Conservation (phyloP, 2,797 vertebrate species). For the Enteromius argenteus region DNA sequence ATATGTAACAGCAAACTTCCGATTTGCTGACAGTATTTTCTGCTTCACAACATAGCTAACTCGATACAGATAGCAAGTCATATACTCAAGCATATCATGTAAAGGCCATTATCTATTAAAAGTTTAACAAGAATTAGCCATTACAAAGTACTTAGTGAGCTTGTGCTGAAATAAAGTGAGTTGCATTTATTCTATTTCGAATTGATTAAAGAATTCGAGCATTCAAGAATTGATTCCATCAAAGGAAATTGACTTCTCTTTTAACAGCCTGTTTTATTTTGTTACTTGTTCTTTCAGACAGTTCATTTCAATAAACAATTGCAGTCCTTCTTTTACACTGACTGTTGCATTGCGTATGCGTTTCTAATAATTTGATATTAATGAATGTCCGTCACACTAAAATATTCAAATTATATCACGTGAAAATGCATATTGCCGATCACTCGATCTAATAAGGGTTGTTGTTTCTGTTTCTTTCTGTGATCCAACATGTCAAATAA, state of each 20-base stretch:
- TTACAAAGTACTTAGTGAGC: background rate
- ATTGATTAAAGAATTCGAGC: too few relatives aligned
- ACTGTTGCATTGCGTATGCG: background rate
- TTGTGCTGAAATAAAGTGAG: background rate
- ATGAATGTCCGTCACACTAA: background rate
- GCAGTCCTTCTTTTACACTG: background rate
- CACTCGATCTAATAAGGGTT: background rate
- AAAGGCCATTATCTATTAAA: background rate
- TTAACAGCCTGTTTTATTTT: background rate
- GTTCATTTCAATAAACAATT: background rate
- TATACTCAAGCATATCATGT: background rate
- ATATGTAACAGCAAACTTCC: background rate
- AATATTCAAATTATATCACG: background rate
- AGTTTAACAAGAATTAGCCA: background rate
- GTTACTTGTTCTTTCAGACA: background rate
- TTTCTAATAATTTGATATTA: background rate
- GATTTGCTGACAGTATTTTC: background rate
- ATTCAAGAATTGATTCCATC: background rate
- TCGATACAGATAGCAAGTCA: background rate
- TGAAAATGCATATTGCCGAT: background rate
- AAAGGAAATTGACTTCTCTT: background rate
- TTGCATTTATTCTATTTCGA: background rate
- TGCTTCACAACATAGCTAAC: background rate
- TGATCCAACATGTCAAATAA: background rate
- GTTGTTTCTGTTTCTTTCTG: background rate